These are phyloP conservation scores for Panthera uncia DNA, from an alignment of 2,113 vertebrate genomes.

Conservation along the genomic window DNA sequence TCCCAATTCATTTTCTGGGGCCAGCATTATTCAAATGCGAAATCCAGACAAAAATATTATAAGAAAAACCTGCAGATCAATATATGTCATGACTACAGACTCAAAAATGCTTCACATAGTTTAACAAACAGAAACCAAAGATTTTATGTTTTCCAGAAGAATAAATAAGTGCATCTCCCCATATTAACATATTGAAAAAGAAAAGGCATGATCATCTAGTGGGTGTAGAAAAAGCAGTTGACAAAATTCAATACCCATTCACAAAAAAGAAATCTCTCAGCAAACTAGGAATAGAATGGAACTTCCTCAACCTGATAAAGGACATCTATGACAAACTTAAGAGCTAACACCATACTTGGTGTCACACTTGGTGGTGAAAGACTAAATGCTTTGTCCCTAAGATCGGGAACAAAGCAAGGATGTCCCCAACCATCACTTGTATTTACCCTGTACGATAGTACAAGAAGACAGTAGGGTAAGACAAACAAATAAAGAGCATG, in stretches of 20 bases:
- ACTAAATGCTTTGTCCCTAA: neutral
- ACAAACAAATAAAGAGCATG: neutral
- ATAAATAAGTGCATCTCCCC: neutral
- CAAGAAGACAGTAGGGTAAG: neutral
- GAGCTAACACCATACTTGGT: neutral
- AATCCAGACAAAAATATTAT: neutral
- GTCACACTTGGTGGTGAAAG: neutral
- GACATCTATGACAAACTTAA: neutral
- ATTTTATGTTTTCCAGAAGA: neutral
- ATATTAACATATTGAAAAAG: neutral
- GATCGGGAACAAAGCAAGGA: neutral
- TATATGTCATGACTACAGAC: neutral
- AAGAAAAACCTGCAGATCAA: neutral
- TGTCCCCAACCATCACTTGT: neutral
- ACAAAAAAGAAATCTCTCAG: neutral
- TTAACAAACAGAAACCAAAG: constrained; percentile 5
- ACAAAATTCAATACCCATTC: neutral
- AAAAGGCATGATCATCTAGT: neutral
- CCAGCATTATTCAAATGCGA: neutral
- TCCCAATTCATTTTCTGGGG: neutral
- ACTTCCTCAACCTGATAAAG: neutral
- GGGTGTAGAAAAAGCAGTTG: neutral
- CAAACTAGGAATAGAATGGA: neutral
- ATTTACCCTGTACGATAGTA: neutral
- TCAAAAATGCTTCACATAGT: neutral